Evolutionary conservation across 2,113 vertebrate species (phyloP).

Genomic region (Menidia beryllina): DNA sequence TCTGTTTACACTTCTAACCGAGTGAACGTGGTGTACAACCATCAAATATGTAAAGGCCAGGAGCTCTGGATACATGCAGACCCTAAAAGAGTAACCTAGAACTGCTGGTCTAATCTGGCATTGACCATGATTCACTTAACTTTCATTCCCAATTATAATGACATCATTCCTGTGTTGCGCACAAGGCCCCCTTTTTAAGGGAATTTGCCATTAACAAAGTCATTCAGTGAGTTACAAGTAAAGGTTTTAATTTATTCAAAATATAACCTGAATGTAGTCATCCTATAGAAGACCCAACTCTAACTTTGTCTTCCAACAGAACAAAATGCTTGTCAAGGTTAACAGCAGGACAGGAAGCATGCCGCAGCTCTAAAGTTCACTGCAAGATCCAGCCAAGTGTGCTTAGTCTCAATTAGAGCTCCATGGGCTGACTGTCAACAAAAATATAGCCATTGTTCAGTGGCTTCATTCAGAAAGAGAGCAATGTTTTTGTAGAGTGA

Average conservation of each 20-base stretch:
- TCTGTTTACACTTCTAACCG: too few relatives aligned
- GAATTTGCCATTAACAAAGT: not conserved
- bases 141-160: not conserved
- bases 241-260: not conserved
- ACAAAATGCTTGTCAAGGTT: constrained; percentile 52
- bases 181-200: not conserved
- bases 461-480: constrained; percentile 63
- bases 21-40: not conserved
- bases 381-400: constrained; percentile 59
- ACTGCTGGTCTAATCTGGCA: not conserved
- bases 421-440: constrained; percentile 65
- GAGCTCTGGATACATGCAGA: not conserved
- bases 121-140: not conserved
- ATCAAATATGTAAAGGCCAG: not conserved
- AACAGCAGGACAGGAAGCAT: constrained; percentile 67
- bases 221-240: not conserved
- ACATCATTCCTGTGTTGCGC: not conserved
- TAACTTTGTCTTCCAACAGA: constrained; percentile 5
- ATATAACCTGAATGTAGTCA: not conserved
- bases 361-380: constrained; percentile 61
- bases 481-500: constrained; percentile 80
- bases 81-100: not conserved
- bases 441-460: constrained; percentile 75
- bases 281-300: not conserved
- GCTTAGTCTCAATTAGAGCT: constrained; percentile 65